These are phyloP conservation scores for Phylloscopus trochilus DNA, from an alignment of 2,113 vertebrate species.

Conservation along the genomic window DNA sequence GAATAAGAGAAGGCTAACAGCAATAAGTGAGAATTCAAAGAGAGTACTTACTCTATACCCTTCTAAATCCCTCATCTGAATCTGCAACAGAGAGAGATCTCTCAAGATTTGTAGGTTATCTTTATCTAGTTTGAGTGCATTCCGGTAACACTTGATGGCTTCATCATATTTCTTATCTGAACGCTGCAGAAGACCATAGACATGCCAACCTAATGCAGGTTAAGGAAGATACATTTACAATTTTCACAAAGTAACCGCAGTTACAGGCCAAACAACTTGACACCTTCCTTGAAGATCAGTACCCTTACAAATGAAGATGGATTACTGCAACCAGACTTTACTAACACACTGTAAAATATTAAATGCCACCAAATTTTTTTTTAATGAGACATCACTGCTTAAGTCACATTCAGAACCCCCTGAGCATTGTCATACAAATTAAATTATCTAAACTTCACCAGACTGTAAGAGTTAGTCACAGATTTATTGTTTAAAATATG, in stretches of 20 bases:
- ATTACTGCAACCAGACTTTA: not conserved
- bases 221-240: slow-evolving; percentile 59
- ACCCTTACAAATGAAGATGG: not conserved
- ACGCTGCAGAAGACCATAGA: slow-evolving; percentile 79
- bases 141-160: slow-evolving; percentile 82
- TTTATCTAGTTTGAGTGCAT: slow-evolving; percentile 81
- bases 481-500: not conserved
- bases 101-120: slow-evolving; percentile 80
- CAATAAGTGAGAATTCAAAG: not conserved
- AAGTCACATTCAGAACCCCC: not conserved
- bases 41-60: slow-evolving; percentile 77
- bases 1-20: not conserved
- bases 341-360: not conserved
- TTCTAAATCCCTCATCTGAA: slow-evolving; percentile 82
- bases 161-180: slow-evolving; percentile 83
- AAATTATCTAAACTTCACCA: not conserved
- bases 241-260: not conserved
- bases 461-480: not conserved
- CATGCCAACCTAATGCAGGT: slow-evolving; percentile 74
- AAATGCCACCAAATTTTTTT: not conserved
- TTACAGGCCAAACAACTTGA: not conserved
- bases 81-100: slow-evolving; percentile 79
- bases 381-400: not conserved
- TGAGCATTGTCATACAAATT: not conserved
- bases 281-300: not conserved